A percentile compares a stretch with the other conserved stretches of the same genome.
These are phyloP conservation scores for Synaphobranchus kaupii DNA, from an alignment of 2,797 vertebrate genomes.

Conservation along the genomic window DNA sequence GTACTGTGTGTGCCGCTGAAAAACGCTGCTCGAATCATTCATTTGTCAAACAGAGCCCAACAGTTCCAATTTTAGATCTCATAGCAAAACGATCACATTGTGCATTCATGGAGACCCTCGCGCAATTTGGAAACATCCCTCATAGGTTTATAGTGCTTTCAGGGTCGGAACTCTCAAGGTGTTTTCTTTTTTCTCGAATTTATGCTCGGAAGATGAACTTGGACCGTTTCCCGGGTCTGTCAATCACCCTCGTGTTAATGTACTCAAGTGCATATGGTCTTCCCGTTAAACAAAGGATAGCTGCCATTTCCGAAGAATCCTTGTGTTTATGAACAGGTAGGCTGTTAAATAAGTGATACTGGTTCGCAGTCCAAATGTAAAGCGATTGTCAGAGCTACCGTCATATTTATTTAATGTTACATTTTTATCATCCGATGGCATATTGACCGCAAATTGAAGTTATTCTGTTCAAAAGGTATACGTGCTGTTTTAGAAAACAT, in stretches of 20 bases:
- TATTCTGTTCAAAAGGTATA: neutral
- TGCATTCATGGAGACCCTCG: slow-evolving; percentile 1
- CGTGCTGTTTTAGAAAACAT: neutral
- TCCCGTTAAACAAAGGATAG: slow-evolving; percentile 48
- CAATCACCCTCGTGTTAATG: slow-evolving; percentile 58
- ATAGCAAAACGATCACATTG: neutral
- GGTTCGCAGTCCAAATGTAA: neutral
- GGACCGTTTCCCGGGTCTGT: slow-evolving; percentile 58
- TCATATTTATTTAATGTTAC: slow-evolving; percentile 8
- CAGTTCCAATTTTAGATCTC: neutral
- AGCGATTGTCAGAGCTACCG: neutral
- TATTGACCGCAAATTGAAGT: neutral
- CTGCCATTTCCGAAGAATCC: slow-evolving; percentile 42
- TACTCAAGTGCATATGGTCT: slow-evolving; percentile 52
- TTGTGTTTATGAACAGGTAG: neutral
- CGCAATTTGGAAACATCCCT: slow-evolving; percentile 5
- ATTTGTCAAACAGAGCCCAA: neutral
- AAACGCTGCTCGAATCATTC: neutral
- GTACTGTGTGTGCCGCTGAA: neutral
- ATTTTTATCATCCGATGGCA: neutral
- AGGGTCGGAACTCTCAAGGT: neutral
- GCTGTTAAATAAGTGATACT: slow-evolving; percentile 27
- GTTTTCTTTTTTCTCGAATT: neutral
- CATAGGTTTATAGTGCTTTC: neutral
- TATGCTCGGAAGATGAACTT: slow-evolving; percentile 51